Evolutionary conservation across 2,888 invertebrate species (phyloP).

Genomic region (Pollenia amentaria): DNA sequence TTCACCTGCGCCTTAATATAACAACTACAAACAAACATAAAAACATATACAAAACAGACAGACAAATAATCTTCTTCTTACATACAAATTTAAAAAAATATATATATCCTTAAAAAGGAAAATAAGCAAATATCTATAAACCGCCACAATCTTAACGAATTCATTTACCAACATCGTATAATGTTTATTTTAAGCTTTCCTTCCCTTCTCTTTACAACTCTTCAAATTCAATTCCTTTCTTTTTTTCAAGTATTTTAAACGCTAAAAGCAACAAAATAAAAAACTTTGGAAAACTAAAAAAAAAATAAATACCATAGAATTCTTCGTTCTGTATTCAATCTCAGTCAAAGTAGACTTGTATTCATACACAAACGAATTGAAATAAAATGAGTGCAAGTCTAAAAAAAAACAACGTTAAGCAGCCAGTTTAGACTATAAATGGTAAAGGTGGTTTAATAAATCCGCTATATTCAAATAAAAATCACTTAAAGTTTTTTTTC

Average conservation of each 20-base stretch:
- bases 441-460: slow-evolving; percentile 65
- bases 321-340: slow-evolving; percentile 50
- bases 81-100: background rate
- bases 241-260: background rate
- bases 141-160: slow-evolving; percentile 51
- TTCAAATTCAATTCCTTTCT: slow-evolving; percentile 9
- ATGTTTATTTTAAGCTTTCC: slow-evolving; percentile 30
- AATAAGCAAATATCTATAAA: slow-evolving; percentile 34
- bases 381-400: slow-evolving; percentile 10
- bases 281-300: background rate
- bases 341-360: slow-evolving; percentile 56
- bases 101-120: slow-evolving; percentile 16
- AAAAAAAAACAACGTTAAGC: background rate
- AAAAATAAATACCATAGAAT: slow-evolving; percentile 27
- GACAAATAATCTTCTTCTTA: background rate
- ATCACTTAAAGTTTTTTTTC: slow-evolving; percentile 60
- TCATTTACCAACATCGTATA: slow-evolving; percentile 52
- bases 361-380: slow-evolving; percentile 39
- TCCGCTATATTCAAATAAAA: slow-evolving; percentile 65
- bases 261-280: slow-evolving; percentile 15
- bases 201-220: slow-evolving; percentile 5
- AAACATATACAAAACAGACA: background rate
- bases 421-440: slow-evolving; percentile 67
- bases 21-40: background rate
- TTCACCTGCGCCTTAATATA: slow-evolving; percentile 12